Evolutionary conservation across 2,113 vertebrate genomes (phyloP).

Genomic region (Gallinago undulata): DNA sequence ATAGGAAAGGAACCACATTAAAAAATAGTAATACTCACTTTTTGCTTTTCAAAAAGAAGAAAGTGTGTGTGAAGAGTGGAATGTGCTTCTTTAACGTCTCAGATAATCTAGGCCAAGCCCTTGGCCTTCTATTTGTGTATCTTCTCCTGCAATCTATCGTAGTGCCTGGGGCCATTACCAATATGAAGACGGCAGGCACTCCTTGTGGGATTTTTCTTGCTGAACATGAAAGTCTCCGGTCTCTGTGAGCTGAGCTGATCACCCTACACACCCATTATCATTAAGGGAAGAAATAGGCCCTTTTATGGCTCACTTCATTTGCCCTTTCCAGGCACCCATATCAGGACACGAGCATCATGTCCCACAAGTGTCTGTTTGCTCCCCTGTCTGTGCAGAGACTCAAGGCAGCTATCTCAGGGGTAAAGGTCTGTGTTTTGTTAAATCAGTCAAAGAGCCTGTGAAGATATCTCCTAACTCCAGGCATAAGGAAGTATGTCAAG

Average conservation of each 20-base stretch:
- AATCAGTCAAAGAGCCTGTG: neutral
- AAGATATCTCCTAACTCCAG: neutral
- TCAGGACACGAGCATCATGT: rapidly evolving
- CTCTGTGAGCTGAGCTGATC: rapidly evolving
- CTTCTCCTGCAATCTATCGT: neutral
- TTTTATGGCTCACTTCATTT: neutral
- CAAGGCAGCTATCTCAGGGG: neutral
- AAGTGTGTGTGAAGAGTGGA: neutral
- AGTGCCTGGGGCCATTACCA: neutral
- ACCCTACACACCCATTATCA: rapidly evolving
- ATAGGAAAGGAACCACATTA: neutral
- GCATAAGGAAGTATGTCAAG: neutral
- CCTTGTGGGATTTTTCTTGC: neutral
- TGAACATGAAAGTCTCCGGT: neutral
- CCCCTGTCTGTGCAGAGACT: neutral
- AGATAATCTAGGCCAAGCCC: neutral
- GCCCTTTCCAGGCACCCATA: neutral
- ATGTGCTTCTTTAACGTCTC: neutral
- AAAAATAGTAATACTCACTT: neutral
- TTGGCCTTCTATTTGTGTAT: neutral
- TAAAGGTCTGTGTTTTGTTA: constrained; percentile 9
- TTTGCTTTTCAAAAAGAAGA: neutral
- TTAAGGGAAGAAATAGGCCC: neutral
- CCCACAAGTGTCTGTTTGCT: neutral
- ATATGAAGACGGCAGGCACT: neutral